A percentile compares a stretch with the other conserved stretches of the same genome.
These are phyloP conservation scores for Cyphomyrus discorhynchus DNA, from an alignment of 2,113 vertebrate species.

Conservation along the genomic window DNA sequence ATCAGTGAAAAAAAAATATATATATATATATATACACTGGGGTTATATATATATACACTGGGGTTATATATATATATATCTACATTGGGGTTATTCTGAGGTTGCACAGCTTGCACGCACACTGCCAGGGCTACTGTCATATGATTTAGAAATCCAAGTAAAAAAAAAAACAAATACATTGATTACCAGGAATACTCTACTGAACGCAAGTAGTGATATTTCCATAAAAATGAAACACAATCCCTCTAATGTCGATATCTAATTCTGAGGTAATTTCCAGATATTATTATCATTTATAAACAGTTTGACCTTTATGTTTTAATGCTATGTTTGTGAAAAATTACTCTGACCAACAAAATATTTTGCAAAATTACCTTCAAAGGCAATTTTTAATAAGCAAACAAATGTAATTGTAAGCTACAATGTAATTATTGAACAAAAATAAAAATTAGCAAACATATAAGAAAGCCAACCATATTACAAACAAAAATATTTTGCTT, in stretches of 20 bases:
- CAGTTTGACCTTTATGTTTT: background rate
- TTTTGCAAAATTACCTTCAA: background rate
- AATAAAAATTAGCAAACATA: background rate
- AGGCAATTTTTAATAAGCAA: background rate
- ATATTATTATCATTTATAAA: background rate
- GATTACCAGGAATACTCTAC: background rate
- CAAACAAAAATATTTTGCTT: slow-evolving; percentile 24
- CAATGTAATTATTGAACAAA: background rate
- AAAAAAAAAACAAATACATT: background rate
- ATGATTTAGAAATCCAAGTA: background rate
- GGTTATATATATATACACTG: too few relatives aligned
- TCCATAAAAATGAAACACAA: background rate
- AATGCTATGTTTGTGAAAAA: background rate
- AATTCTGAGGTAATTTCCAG: background rate
- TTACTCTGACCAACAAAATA: background rate
- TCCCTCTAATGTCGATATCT: background rate
- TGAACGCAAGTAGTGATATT: background rate
- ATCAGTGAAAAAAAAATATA: too few relatives aligned
- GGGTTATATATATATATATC: too few relatives aligned
- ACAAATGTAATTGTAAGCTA: background rate
- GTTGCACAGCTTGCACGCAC: background rate
- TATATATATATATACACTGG: too few relatives aligned
- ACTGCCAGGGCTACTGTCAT: background rate
- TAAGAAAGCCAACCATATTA: background rate
- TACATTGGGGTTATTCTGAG: background rate